A percentile compares a stretch with the other conserved stretches of the same genome.
These are phyloP conservation scores for Camponotus fellah DNA, from an alignment of 2,888 invertebrate species.

Conservation along the genomic window DNA sequence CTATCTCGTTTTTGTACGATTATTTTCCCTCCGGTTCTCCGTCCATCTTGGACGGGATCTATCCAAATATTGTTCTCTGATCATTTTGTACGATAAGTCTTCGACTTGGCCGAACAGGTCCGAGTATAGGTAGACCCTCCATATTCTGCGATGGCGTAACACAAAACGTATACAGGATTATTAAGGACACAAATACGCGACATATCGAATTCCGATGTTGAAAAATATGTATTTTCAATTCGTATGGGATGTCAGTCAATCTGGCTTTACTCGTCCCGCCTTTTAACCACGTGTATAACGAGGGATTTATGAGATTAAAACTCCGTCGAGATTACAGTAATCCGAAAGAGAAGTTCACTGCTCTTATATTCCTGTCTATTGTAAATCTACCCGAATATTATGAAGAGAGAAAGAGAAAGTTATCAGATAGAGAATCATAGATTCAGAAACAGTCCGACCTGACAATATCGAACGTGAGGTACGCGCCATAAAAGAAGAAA, in stretches of 20 bases:
- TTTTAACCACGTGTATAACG: conserved; percentile 39
- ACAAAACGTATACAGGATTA: conserved; percentile 71
- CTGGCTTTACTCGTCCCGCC: conserved; percentile 55
- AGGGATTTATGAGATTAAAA: conserved; percentile 56
- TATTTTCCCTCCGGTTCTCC: conserved; percentile 24
- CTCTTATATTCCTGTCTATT: conserved; percentile 70
- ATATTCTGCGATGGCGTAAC: conserved; percentile 64
- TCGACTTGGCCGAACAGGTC: not conserved
- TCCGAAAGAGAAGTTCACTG: conserved; percentile 48
- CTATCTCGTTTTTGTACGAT: conserved; percentile 51
- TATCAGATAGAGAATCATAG: conserved; percentile 55
- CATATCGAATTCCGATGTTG: conserved; percentile 78
- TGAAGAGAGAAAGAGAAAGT: conserved; percentile 15
- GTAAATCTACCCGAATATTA: conserved; percentile 69
- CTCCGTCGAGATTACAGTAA: conserved; percentile 68
- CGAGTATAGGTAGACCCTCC: conserved; percentile 62
- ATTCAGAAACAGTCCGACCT: conserved; percentile 75
- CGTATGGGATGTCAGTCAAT: conserved; percentile 46
- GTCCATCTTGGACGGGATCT: not conserved
- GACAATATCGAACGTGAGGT: conserved; percentile 80
- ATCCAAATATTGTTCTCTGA: conserved; percentile 23
- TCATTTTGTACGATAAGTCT: conserved; percentile 36
- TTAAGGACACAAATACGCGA: conserved; percentile 73
- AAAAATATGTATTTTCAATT: conserved; percentile 70
- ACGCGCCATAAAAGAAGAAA: conserved; percentile 70